Percentiles rank a stretch among this genome's conserved stretches.
phyloP scores from a whole-genome alignment of 2,113 vertebrate species.

The Petromus typicus region DNA sequence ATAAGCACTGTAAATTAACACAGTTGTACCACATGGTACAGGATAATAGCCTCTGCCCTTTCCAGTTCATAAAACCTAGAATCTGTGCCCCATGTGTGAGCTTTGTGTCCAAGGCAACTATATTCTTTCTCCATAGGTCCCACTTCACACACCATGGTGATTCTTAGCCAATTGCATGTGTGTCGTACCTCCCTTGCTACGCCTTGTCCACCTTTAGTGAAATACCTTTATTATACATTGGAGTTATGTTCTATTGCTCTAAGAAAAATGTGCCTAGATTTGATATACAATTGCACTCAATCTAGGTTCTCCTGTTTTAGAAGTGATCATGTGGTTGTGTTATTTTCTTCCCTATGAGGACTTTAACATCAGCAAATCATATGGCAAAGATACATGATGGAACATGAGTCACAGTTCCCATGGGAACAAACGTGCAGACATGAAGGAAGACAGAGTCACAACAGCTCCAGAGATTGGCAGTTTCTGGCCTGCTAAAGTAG shows the following conservation, averaged over 20 bases:
- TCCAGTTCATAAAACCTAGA: neutral
- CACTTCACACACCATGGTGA: neutral
- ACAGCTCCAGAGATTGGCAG: constrained; percentile 48
- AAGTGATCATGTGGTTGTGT: neutral
- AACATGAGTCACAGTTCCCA: neutral
- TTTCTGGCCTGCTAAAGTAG: constrained; percentile 50
- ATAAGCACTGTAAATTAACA: neutral
- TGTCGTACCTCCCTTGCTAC: neutral
- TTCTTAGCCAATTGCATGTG: neutral
- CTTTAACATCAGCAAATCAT: neutral
- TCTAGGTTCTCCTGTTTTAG: neutral
- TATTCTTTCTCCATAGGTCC: neutral
- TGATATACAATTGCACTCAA: neutral
- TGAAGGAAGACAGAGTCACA: constrained; percentile 37
- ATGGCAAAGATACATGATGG: constrained; percentile 9
- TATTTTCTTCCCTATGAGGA: neutral
- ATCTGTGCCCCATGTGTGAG: neutral
- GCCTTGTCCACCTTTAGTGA: neutral
- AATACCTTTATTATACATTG: neutral
- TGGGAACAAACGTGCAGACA: constrained; percentile 46
- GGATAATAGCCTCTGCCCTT: neutral
- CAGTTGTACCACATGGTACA: neutral
- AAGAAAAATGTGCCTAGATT: constrained; percentile 57
- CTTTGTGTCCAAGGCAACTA: neutral
- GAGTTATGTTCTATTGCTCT: constrained; percentile 41